Conservation (phyloP, 1,140 invertebrate species). For the Battus philenor region DNA sequence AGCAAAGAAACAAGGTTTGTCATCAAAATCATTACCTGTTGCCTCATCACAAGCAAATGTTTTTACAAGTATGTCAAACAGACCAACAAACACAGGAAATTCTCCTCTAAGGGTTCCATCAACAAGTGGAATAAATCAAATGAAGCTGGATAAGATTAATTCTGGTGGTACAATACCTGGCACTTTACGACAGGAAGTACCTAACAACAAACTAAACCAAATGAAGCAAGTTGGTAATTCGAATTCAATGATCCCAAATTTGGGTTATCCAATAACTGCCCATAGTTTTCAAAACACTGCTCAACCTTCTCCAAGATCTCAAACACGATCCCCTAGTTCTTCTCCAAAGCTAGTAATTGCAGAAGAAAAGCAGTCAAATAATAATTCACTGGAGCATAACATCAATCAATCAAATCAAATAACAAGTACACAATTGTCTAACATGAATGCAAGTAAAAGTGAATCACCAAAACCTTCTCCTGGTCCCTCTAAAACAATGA, state of each 20-base stretch:
- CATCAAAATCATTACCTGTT: slow-evolving; percentile 43
- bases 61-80: slow-evolving; percentile 44
- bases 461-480: slow-evolving; percentile 45
- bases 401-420: slow-evolving; percentile 63
- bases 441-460: slow-evolving; percentile 38
- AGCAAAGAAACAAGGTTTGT: slow-evolving; percentile 66
- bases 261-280: slow-evolving; percentile 38
- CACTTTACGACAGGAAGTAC: slow-evolving; percentile 35
- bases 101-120: slow-evolving; percentile 51
- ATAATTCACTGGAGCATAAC: slow-evolving; percentile 38
- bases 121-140: slow-evolving; percentile 39
- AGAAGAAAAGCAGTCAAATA: slow-evolving; percentile 62
- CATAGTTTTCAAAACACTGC: slow-evolving; percentile 37
- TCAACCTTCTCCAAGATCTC: slow-evolving; percentile 58
- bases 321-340: slow-evolving; percentile 72
- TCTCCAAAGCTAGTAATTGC: slow-evolving; percentile 74
- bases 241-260: slow-evolving; percentile 31
- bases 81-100: slow-evolving; percentile 32
- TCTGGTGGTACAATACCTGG: slow-evolving; percentile 25
- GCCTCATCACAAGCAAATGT: slow-evolving; percentile 39
- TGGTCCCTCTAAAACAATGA: slow-evolving; percentile 53
- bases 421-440: slow-evolving; percentile 53
- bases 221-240: slow-evolving; percentile 33
- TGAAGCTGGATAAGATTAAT: slow-evolving; percentile 52
- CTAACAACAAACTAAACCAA: slow-evolving; percentile 34